These are phyloP conservation scores for Zoanthus sansibaricus DNA, from an alignment of 92 coral and sea anemone species.

Conservation along the genomic window DNA sequence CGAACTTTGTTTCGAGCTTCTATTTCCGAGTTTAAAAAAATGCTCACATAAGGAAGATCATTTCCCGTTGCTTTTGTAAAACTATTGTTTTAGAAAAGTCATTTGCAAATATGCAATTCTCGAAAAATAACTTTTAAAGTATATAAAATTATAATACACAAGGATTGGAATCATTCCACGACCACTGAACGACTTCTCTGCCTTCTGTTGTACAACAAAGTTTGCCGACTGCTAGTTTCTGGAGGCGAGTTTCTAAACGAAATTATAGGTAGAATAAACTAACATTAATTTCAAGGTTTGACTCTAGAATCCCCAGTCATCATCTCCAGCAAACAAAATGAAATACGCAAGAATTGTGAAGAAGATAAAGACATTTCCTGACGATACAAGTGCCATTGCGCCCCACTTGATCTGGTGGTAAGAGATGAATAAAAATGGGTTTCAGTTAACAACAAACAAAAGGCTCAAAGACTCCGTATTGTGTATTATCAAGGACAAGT, in stretches of 20 bases:
- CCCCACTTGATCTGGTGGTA: conserved; percentile 87
- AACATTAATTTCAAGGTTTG: not conserved
- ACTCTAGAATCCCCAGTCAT: conserved; percentile 92
- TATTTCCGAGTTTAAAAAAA: too few relatives aligned
- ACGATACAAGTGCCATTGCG: conserved; percentile 83
- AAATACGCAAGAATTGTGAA: conserved; percentile 90
- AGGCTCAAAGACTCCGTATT: not conserved
- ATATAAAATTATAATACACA: too few relatives aligned
- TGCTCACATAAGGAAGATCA: too few relatives aligned
- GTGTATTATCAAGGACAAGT: too few relatives aligned
- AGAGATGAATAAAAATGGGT: not conserved
- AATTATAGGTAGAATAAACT: not conserved
- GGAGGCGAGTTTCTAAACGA: not conserved
- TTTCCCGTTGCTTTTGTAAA: too few relatives aligned
- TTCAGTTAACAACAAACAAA: not conserved
- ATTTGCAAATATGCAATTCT: too few relatives aligned
- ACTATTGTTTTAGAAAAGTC: too few relatives aligned
- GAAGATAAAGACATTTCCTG: conserved; percentile 95
- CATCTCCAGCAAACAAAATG: conserved; percentile 83
- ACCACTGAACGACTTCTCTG: too few relatives aligned
- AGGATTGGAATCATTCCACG: too few relatives aligned
- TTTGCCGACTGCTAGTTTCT: not conserved
- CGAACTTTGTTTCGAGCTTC: too few relatives aligned
- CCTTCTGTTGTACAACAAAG: not conserved
- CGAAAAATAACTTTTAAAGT: too few relatives aligned